Conservation (phyloP, 1,140 invertebrate species). For the Pogonognathellus flavescens region DNA sequence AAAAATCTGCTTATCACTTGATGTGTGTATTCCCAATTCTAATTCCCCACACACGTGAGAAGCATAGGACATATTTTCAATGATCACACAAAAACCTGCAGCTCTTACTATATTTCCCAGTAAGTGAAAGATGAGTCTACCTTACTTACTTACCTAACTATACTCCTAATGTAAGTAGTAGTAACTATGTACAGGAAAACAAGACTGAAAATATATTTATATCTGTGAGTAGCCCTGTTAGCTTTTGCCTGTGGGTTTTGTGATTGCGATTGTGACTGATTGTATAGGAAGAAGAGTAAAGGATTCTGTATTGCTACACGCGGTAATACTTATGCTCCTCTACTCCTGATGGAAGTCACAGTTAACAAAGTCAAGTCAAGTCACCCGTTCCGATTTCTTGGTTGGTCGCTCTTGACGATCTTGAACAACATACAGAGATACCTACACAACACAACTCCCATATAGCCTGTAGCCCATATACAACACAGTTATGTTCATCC, state of each 20-base stretch:
- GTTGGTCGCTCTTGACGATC: constrained; percentile 7
- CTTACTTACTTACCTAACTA: background rate
- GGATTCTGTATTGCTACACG: background rate
- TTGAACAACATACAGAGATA: background rate
- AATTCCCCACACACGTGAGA: constrained; percentile 15
- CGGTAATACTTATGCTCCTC: too few relatives aligned
- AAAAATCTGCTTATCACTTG: constrained; percentile 46
- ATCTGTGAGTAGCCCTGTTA: background rate
- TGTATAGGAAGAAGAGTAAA: constrained; percentile 3
- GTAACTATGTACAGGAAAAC: too few relatives aligned
- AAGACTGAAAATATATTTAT: too few relatives aligned
- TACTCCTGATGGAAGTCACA: constrained; percentile 4
- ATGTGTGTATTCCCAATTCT: constrained; percentile 31
- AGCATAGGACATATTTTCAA: too few relatives aligned
- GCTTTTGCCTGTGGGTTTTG: constrained; percentile 34
- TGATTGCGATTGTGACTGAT: constrained; percentile 46
- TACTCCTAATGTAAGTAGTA: too few relatives aligned
- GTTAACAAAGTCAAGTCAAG: constrained; percentile 42
- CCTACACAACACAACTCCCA: background rate
- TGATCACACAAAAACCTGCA: background rate
- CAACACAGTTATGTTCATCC: background rate
- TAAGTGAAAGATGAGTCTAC: background rate
- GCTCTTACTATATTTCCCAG: background rate
- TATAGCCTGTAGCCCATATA: too few relatives aligned
- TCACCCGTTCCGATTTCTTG: constrained; percentile 32